Conservation (phyloP, 2,797 vertebrate species). For the Natrix natrix region DNA sequence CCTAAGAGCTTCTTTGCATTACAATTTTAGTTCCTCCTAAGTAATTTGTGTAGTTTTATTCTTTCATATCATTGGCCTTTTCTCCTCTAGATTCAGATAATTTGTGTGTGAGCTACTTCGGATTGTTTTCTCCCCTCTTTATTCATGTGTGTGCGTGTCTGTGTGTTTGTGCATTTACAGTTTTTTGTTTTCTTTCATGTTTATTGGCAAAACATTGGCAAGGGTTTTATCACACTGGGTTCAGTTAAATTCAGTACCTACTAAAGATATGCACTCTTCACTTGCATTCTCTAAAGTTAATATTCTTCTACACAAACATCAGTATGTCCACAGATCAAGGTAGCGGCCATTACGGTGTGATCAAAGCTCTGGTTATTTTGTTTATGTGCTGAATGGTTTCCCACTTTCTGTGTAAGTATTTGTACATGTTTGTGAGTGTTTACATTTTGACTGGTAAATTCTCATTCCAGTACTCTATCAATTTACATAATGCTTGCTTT, state of each 20-base stretch:
- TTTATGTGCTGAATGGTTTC: background rate
- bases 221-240: background rate
- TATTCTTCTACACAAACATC: background rate
- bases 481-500: conserved; percentile 3
- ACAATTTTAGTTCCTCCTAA: background rate
- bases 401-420: background rate
- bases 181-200: background rate
- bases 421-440: background rate
- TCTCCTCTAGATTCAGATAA: background rate
- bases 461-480: too few species aligned
- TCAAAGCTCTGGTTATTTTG: background rate
- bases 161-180: background rate
- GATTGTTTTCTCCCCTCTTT: background rate
- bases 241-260: background rate
- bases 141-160: background rate
- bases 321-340: background rate
- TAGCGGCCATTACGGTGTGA: background rate
- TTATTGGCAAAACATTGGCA: background rate
- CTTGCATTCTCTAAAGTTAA: background rate
- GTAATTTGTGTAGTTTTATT: background rate
- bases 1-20: background rate
- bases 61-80: background rate
- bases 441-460: background rate
- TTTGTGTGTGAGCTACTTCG: background rate
- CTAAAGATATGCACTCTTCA: background rate